Conservation (phyloP, 2,797 vertebrate species). For the Coilia nasus region DNA sequence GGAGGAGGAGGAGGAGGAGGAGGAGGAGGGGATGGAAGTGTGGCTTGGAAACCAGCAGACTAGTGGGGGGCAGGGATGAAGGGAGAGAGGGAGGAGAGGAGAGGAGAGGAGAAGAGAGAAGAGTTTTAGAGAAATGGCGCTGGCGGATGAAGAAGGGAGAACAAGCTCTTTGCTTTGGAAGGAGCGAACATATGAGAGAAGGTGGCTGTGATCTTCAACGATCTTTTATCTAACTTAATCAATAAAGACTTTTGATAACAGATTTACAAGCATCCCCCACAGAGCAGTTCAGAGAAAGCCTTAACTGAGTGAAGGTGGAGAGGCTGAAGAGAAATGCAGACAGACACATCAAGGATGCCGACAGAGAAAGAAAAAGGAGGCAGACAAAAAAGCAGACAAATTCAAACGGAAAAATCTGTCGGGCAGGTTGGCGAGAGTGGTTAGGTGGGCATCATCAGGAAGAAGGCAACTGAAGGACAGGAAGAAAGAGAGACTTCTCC, state of each 20-base stretch:
- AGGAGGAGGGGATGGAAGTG: slow-evolving; percentile 33
- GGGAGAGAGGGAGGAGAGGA: slow-evolving; percentile 40
- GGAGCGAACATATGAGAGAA: neutral
- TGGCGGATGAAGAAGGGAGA: neutral
- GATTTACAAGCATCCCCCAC: slow-evolving; percentile 28
- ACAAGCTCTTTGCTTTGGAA: neutral
- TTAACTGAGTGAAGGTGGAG: slow-evolving; percentile 20
- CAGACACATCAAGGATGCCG: neutral
- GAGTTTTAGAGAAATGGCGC: neutral
- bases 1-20: slow-evolving; percentile 46
- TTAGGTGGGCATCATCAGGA: too few relatives aligned
- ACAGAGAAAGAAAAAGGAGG: neutral
- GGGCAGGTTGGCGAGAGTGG: neutral
- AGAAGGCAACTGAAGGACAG: slow-evolving; percentile 26
- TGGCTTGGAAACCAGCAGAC: slow-evolving; percentile 16
- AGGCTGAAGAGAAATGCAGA: neutral
- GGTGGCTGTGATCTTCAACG: slow-evolving; percentile 22
- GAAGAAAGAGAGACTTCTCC: neutral
- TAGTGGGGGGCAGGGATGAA: neutral
- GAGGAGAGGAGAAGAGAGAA: slow-evolving; percentile 25
- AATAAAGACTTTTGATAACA: slow-evolving; percentile 35
- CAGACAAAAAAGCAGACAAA: neutral
- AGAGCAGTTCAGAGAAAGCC: slow-evolving; percentile 35
- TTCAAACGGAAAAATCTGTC: neutral
- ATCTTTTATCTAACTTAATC: slow-evolving; percentile 38